These are phyloP conservation scores for Calcarius lapponicus DNA, from an alignment of 2,797 vertebrate genomes.

Conservation along the genomic window DNA sequence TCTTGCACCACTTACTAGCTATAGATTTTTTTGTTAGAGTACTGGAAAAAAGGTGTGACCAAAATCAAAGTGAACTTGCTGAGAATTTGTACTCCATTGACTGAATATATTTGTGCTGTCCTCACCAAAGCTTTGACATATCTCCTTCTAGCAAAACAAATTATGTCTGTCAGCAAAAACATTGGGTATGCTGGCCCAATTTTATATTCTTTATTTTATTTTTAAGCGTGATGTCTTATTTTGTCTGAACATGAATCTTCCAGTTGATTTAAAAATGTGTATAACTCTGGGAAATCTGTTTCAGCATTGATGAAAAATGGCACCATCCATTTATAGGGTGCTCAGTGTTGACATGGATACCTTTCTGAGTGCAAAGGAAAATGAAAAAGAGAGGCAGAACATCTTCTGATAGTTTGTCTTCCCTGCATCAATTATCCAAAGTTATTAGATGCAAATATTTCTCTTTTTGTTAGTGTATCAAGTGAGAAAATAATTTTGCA, in stretches of 20 bases:
- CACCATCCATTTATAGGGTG: neutral
- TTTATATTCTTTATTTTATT: conserved; percentile 19
- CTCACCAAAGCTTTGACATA: neutral
- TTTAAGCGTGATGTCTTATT: neutral
- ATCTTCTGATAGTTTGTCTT: neutral
- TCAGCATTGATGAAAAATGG: neutral
- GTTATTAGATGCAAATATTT: neutral
- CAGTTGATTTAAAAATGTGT: neutral
- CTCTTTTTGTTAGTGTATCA: neutral
- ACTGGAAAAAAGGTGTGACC: neutral
- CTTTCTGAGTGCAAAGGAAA: neutral
- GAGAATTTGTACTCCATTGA: neutral
- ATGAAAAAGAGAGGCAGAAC: neutral
- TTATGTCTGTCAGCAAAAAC: neutral
- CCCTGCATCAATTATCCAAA: neutral
- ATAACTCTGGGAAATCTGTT: neutral
- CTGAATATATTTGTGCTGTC: neutral
- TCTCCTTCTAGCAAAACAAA: neutral
- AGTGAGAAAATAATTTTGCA: neutral
- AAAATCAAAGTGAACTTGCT: neutral
- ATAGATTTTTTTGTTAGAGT: neutral
- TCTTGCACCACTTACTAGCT: neutral
- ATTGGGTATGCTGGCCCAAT: neutral
- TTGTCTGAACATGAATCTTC: neutral
- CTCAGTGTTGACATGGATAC: neutral